These are phyloP conservation scores for Platygyra sinensis DNA, from an alignment of 64 coral and sea anemone species.

Conservation along the genomic window DNA sequence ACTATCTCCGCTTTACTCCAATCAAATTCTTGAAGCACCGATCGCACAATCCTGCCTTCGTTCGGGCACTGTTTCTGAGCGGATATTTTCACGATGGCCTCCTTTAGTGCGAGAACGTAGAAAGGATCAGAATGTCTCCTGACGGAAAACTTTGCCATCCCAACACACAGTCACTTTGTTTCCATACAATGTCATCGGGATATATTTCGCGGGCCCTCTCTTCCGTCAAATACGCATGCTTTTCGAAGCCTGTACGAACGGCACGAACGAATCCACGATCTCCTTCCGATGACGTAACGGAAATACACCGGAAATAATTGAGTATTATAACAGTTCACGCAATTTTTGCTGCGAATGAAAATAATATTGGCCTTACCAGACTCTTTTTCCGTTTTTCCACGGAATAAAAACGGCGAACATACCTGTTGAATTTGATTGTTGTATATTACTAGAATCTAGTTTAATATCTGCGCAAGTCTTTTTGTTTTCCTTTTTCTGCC, in stretches of 20 bases:
- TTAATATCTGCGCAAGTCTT: too few species aligned
- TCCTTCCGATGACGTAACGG: constrained; percentile 65
- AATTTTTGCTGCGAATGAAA: neutral
- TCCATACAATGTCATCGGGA: constrained; percentile 4
- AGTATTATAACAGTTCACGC: neutral
- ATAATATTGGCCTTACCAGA: neutral
- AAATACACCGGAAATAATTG: constrained; percentile 37
- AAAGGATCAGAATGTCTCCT: constrained; percentile 87
- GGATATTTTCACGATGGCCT: constrained; percentile 78
- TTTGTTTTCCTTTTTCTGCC: neutral
- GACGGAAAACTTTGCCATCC: constrained; percentile 83
- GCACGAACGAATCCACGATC: constrained; percentile 44
- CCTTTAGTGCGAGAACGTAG: constrained; percentile 79
- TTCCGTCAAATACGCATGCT: constrained; percentile 44
- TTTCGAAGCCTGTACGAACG: neutral
- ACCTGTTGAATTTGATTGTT: neutral
- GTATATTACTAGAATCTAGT: too few species aligned
- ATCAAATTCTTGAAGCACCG: constrained; percentile 83
- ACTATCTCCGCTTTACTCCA: constrained; percentile 87
- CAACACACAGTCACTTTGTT: constrained; percentile 22
- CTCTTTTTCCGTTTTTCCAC: neutral
- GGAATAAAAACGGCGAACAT: neutral
- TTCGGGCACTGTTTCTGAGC: constrained; percentile 99
- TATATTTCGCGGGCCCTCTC: constrained; percentile 34
- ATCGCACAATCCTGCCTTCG: constrained; percentile 82